Evolutionary conservation across 2,113 vertebrate genomes (phyloP).

Genomic region (Vidua macroura): DNA sequence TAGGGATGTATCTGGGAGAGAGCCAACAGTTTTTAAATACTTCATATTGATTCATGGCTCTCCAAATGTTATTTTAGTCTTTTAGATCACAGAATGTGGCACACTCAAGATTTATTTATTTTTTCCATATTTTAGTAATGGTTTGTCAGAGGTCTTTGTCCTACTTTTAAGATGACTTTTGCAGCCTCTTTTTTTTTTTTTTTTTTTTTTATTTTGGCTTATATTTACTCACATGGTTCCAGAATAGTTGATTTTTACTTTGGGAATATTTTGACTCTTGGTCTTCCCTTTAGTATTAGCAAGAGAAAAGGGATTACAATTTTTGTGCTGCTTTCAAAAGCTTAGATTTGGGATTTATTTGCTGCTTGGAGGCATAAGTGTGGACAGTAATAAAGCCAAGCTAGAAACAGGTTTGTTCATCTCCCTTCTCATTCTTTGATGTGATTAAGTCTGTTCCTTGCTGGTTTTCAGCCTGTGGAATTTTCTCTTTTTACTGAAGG

Average conservation of each 20-base stretch:
- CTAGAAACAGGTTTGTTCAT: neutral
- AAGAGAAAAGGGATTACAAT: neutral
- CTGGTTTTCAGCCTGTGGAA: neutral
- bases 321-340: constrained; percentile 1
- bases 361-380: neutral
- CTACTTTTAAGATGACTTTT: constrained; percentile 24
- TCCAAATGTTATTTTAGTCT: constrained; percentile 36
- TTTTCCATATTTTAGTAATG: constrained; percentile 25
- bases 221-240: neutral
- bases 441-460: neutral
- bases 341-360: neutral
- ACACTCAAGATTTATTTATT: constrained; percentile 19
- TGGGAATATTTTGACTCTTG: constrained; percentile 7
- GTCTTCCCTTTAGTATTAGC: neutral
- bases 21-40: constrained; percentile 23
- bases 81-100: neutral
- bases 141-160: constrained; percentile 8
- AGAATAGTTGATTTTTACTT: constrained; percentile 1
- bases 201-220: neutral
- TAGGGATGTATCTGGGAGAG: neutral
- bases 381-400: neutral
- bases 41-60: constrained; percentile 33
- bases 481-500: neutral
- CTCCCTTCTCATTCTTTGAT: neutral
- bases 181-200: neutral